Evolutionary conservation across 1,140 invertebrate species (phyloP).

Genomic region (Pemphigus obesinymphae): DNA sequence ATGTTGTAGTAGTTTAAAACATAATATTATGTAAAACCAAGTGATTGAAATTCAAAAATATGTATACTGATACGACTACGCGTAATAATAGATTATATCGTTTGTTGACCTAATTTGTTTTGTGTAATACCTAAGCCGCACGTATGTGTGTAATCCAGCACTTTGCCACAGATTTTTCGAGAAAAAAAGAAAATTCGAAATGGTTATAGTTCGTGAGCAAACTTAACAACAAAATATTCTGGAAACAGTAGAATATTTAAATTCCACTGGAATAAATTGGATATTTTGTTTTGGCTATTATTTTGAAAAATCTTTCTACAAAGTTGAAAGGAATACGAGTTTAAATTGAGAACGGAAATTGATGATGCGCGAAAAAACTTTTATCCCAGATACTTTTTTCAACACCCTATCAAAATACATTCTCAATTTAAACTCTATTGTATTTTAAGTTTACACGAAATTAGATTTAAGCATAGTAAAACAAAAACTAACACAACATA

Average conservation of each 20-base stretch:
- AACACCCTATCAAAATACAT: not conserved
- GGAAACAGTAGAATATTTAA: not conserved
- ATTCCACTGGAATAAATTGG: not conserved
- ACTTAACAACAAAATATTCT: not conserved
- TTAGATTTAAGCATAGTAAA: not conserved
- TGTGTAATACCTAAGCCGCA: not conserved
- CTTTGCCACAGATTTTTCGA: not conserved
- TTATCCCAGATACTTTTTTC: not conserved
- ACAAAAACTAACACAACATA: not conserved
- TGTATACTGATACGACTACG: not conserved
- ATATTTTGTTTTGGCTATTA: not conserved
- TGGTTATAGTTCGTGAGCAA: not conserved
- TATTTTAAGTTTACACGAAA: not conserved
- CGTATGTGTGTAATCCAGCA: not conserved
- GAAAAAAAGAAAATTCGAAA: not conserved
- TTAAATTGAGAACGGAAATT: slow-evolving; percentile 20
- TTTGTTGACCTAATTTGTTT: not conserved
- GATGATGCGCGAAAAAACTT: slow-evolving; percentile 36
- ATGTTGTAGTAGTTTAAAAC: not conserved
- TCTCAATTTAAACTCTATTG: slow-evolving; percentile 2
- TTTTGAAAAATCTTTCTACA: slow-evolving; percentile 4
- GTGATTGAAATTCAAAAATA: not conserved
- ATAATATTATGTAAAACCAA: too few relatives aligned
- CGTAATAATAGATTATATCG: not conserved
- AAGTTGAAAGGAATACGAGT: slow-evolving; percentile 4